These are phyloP conservation scores for Myrmecophaga tridactyla DNA, from an alignment of 2,113 vertebrate species.

Conservation along the genomic window DNA sequence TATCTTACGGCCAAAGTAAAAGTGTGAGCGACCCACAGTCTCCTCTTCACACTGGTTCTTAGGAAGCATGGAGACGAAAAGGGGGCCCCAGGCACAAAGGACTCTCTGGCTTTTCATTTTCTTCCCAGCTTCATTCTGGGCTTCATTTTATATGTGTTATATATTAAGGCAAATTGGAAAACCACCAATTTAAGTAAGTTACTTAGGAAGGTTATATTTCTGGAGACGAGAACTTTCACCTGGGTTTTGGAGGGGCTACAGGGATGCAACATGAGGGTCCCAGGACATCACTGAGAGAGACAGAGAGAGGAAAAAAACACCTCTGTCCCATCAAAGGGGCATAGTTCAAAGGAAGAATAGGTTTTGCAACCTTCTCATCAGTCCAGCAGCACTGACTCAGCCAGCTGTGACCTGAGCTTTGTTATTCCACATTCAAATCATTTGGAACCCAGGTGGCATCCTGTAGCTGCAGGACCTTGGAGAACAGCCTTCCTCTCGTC, in stretches of 20 bases:
- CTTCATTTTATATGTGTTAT: background rate
- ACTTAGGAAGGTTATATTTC: too few relatives aligned
- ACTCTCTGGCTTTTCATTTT: background rate
- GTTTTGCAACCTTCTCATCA: background rate
- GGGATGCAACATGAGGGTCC: fast-evolving
- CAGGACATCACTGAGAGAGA: background rate
- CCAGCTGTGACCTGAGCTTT: background rate
- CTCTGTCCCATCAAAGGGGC: background rate
- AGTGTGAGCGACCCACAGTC: background rate
- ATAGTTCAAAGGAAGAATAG: background rate
- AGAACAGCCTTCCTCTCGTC: background rate
- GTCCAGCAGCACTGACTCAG: background rate
- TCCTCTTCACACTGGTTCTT: background rate
- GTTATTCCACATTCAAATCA: background rate
- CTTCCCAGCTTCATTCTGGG: background rate
- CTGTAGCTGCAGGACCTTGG: fast-evolving
- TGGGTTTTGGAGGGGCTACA: background rate
- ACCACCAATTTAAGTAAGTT: background rate
- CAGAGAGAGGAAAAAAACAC: background rate
- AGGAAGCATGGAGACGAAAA: background rate
- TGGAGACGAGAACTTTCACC: background rate
- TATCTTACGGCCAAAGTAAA: background rate
- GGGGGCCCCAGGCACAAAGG: background rate
- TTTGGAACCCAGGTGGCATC: background rate
- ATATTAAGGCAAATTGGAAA: background rate